Conservation (phyloP, 2,797 vertebrate species). For the Morus bassanus region DNA sequence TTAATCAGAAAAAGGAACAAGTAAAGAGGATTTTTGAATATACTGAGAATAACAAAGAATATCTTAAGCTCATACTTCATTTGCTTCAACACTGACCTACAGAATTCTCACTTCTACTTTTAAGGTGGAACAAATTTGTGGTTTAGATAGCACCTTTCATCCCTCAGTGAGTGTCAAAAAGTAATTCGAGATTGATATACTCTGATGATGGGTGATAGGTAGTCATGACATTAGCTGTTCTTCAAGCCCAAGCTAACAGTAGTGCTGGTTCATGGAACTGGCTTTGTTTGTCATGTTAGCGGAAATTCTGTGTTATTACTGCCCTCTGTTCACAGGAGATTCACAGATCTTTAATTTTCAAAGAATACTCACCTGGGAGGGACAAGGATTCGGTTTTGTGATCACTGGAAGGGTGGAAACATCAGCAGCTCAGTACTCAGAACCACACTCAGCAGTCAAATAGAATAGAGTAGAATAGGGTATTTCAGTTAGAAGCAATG, state of each 20-base stretch:
- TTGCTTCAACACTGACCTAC: neutral
- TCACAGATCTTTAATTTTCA: neutral
- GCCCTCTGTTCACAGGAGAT: neutral
- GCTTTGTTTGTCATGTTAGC: neutral
- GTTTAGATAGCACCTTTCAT: neutral
- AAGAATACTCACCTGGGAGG: neutral
- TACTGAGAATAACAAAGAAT: neutral
- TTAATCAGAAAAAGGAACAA: neutral
- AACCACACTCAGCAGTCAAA: neutral
- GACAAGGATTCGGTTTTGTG: neutral
- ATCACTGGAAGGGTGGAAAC: neutral
- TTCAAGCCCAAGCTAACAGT: neutral
- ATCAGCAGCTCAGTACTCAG: neutral
- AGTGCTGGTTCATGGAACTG: neutral
- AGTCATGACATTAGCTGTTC: neutral
- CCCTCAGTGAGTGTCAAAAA: neutral
- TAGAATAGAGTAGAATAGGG: neutral
- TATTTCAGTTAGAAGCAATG: neutral
- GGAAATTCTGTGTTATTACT: neutral
- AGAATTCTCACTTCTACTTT: neutral
- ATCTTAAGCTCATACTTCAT: neutral
- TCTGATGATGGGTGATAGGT: neutral
- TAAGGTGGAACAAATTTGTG: neutral
- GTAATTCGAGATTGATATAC: constrained; percentile 11
- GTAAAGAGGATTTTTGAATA: neutral